Evolutionary conservation across 2,888 invertebrate species (phyloP).

Genomic region (Druceiella hillmani): DNA sequence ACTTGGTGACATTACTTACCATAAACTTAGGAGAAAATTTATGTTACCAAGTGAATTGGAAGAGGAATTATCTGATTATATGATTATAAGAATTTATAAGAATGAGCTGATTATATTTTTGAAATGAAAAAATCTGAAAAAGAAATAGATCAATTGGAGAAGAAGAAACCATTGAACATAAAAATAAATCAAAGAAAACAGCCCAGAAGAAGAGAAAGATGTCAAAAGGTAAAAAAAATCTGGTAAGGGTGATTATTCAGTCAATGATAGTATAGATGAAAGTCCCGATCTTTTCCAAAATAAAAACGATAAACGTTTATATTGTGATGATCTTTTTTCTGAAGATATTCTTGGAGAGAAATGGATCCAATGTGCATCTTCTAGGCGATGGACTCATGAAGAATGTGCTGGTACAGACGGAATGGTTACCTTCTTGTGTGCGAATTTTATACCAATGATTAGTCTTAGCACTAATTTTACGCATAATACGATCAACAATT

Average conservation of each 20-base stretch:
- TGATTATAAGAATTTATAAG: too few species aligned
- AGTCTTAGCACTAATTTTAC: constrained; percentile 15
- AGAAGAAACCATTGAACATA: too few species aligned
- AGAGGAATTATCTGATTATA: too few species aligned
- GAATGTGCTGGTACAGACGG: too few species aligned
- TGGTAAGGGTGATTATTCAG: constrained; percentile 9
- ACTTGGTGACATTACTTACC: too few species aligned
- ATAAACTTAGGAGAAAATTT: too few species aligned
- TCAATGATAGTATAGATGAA: constrained; percentile 8
- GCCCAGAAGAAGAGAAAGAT: constrained; percentile 14
- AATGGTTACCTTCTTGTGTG: constrained; percentile 14
- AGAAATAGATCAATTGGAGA: too few species aligned
- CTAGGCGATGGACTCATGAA: constrained; percentile 11
- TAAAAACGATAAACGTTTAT: constrained; percentile 6
- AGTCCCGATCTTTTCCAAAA: constrained; percentile 9
- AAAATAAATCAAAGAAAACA: constrained; percentile 11
- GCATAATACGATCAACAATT: constrained; percentile 13
- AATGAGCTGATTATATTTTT: too few species aligned
- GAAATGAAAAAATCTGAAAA: too few species aligned
- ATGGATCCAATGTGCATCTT: constrained; percentile 13
- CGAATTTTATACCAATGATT: constrained; percentile 15
- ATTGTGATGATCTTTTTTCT: constrained; percentile 13
- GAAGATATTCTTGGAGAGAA: constrained; percentile 14
- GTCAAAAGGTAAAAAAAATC: constrained; percentile 11
- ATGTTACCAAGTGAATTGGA: too few species aligned